A percentile compares a stretch with the other conserved stretches of the same genome.
Conservation (phyloP, 1,140 invertebrate genomes). For the Drosophila bifasciata region DNA sequence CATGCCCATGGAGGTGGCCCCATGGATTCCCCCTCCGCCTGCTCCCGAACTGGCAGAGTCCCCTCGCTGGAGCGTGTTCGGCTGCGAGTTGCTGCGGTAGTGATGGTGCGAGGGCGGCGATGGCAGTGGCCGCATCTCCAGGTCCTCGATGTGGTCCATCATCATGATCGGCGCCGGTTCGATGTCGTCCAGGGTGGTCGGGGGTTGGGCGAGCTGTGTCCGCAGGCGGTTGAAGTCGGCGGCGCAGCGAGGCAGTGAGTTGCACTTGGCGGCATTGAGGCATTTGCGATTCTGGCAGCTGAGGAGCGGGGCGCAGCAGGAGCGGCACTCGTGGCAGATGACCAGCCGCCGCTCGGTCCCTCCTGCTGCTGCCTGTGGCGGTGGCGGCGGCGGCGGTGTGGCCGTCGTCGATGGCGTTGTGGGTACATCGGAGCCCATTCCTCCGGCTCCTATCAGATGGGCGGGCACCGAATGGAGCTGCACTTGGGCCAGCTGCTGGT, state of each 20-base stretch:
- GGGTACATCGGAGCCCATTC: conserved; percentile 61
- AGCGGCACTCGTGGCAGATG: conserved; percentile 80
- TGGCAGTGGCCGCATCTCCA: conserved; percentile 57
- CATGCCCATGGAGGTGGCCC: conserved; percentile 5
- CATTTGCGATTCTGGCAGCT: conserved; percentile 83
- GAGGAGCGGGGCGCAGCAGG: conserved; percentile 74
- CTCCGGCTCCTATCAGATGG: conserved; percentile 48
- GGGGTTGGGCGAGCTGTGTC: conserved; percentile 77
- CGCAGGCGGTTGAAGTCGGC: conserved; percentile 82
- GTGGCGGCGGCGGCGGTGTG: conserved; percentile 58
- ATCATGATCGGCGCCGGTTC: conserved; percentile 55
- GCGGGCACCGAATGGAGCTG: conserved; percentile 79
- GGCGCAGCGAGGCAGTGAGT: conserved; percentile 84
- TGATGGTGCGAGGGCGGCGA: conserved; percentile 53
- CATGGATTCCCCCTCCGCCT: neutral
- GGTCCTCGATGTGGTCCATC: conserved; percentile 41
- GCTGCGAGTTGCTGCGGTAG: conserved; percentile 81
- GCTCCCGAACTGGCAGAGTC: conserved; percentile 72
- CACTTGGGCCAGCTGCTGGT: conserved; percentile 78
- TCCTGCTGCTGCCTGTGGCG: conserved; percentile 10
- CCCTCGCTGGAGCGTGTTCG: conserved; percentile 78
- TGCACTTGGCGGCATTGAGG: conserved; percentile 83
- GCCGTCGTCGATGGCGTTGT: conserved; percentile 76
- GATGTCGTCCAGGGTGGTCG: conserved; percentile 75
- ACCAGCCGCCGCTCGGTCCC: conserved; percentile 64